These are phyloP conservation scores for Coelinius sp. DNA, from an alignment of 2,888 invertebrate genomes.

Conservation along the genomic window DNA sequence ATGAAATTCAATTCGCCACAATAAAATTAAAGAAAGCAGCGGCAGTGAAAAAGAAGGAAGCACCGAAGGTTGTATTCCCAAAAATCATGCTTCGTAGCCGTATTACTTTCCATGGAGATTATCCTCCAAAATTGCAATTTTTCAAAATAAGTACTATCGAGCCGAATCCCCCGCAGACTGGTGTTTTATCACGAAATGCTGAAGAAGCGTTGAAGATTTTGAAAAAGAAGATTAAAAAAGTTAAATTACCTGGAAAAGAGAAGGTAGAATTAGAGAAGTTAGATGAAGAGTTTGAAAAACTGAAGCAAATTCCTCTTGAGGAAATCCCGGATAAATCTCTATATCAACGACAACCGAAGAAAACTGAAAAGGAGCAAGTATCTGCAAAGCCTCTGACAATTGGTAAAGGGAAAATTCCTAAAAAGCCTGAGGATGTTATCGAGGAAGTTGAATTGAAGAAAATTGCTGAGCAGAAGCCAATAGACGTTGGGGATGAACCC, in stretches of 20 bases:
- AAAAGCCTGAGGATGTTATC: constrained; percentile 45
- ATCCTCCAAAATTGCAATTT: constrained; percentile 75
- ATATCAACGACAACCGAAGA: constrained; percentile 66
- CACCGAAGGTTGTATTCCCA: constrained; percentile 72
- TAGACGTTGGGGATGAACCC: neutral
- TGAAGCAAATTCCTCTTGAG: constrained; percentile 67
- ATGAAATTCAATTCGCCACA: constrained; percentile 76
- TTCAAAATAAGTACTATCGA: constrained; percentile 73
- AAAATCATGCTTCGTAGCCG: constrained; percentile 81
- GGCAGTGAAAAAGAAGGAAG: constrained; percentile 72
- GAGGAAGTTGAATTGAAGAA: constrained; percentile 49
- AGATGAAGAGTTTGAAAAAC: constrained; percentile 72
- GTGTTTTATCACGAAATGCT: constrained; percentile 80
- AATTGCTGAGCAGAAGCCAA: constrained; percentile 31
- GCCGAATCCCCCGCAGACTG: constrained; percentile 74
- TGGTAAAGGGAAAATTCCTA: constrained; percentile 64
- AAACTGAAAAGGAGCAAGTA: constrained; percentile 61
- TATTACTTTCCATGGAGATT: constrained; percentile 76
- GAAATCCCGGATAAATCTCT: constrained; percentile 64
- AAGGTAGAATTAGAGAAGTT: constrained; percentile 75
- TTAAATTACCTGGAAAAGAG: constrained; percentile 74
- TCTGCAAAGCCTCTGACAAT: constrained; percentile 60
- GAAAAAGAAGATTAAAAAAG: constrained; percentile 75
- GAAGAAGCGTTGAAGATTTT: constrained; percentile 79
- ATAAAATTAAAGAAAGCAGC: constrained; percentile 79